These are phyloP conservation scores for Palythoa grandiflora DNA, from an alignment of 92 coral and sea anemone species.

Conservation along the genomic window DNA sequence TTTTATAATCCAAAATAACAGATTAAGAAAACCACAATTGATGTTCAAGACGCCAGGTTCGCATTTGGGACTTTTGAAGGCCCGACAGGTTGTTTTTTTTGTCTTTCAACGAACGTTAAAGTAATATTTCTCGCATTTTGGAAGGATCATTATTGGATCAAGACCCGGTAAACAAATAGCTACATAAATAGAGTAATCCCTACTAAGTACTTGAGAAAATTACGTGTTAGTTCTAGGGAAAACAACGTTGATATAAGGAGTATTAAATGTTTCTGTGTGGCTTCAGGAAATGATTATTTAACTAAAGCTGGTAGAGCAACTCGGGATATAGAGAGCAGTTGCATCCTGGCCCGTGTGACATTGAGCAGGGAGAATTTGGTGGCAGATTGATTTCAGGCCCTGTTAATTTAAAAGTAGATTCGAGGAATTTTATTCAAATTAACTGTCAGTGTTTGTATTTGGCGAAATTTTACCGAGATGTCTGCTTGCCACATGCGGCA, in stretches of 20 bases:
- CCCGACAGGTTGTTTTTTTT: conserved; percentile 2
- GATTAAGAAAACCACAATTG: not conserved
- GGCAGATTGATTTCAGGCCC: not conserved
- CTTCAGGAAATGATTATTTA: not conserved
- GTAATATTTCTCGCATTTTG: conserved; percentile 49
- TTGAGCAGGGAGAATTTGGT: not conserved
- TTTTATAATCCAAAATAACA: not conserved
- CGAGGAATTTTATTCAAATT: not conserved
- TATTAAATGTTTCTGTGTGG: not conserved
- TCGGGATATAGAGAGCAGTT: not conserved
- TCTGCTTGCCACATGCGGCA: conserved; percentile 71
- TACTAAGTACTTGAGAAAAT: conserved; percentile 47
- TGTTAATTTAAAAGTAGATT: not conserved
- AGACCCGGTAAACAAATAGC: conserved; percentile 69
- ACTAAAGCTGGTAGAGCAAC: not conserved
- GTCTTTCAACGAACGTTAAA: conserved; percentile 40
- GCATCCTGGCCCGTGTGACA: not conserved
- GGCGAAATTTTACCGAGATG: not conserved
- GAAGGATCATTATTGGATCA: conserved; percentile 72
- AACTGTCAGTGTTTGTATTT: not conserved
- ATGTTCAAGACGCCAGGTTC: conserved; percentile 11
- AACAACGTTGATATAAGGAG: not conserved
- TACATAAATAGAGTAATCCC: conserved; percentile 74
- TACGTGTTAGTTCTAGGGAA: conserved; percentile 9
- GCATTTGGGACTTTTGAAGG: not conserved